These are phyloP conservation scores for Nineta flava DNA, from an alignment of 2,888 invertebrate species.

Conservation along the genomic window DNA sequence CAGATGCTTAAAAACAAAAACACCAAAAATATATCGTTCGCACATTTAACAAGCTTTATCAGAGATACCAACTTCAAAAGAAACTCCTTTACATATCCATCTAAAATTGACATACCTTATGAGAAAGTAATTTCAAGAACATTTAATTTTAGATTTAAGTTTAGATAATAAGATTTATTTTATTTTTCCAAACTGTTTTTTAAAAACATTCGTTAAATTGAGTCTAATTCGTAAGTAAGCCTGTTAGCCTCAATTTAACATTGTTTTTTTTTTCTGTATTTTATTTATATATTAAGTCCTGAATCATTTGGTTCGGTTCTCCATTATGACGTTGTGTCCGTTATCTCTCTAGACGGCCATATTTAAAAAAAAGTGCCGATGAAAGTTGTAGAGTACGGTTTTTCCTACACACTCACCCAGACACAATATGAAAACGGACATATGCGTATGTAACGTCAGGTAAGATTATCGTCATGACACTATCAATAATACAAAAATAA, in stretches of 20 bases:
- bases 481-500: background rate
- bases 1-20: no score
- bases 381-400: slow-evolving; percentile 19
- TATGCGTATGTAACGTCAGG: slow-evolving; percentile 3
- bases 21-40: no score
- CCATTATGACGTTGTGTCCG: slow-evolving; percentile 20
- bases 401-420: slow-evolving; percentile 13
- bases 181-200: no score
- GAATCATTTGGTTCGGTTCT: slow-evolving; percentile 3
- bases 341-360: slow-evolving; percentile 48
- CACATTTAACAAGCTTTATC: no score
- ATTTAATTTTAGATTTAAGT: background rate
- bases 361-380: slow-evolving; percentile 32
- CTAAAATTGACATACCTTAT: no score
- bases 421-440: slow-evolving; percentile 7
- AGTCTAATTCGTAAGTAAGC: no score
- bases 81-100: no score
- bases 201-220: no score
- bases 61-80: no score
- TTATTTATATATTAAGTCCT: background rate
- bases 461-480: slow-evolving; percentile 1
- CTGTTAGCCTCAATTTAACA: background rate
- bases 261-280: background rate
- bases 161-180: background rate
- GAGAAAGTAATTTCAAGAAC: no score